Conservation (phyloP, 2,888 invertebrate species). For the Celastrina argiolus region DNA sequence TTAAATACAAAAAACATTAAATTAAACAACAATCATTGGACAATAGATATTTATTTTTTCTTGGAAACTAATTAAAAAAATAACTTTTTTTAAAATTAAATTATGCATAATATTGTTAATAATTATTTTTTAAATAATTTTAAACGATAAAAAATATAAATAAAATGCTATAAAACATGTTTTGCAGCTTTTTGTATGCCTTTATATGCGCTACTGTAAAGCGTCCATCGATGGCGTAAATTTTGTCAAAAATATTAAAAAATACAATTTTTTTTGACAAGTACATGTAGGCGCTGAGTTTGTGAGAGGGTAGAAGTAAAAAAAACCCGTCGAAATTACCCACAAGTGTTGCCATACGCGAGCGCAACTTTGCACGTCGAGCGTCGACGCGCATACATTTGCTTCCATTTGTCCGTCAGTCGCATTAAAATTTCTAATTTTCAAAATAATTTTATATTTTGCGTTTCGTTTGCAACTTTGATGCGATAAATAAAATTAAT, state of each 20-base stretch:
- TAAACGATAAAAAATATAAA: neutral
- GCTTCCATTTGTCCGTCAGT: slow-evolving; percentile 21
- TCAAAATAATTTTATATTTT: neutral
- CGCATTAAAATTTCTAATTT: neutral
- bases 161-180: neutral
- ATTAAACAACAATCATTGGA: neutral
- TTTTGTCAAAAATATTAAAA: slow-evolving; percentile 49
- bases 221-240: slow-evolving; percentile 47
- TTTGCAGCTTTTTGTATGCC: neutral
- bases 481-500: slow-evolving; percentile 3
- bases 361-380: slow-evolving; percentile 52
- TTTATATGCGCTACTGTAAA: slow-evolving; percentile 24
- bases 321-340: slow-evolving; percentile 56
- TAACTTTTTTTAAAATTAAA: neutral
- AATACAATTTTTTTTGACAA: slow-evolving; percentile 61
- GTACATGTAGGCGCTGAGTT: slow-evolving; percentile 69
- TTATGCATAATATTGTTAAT: neutral
- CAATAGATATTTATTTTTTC: neutral
- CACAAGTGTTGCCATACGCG: slow-evolving; percentile 64
- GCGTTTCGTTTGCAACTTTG: neutral
- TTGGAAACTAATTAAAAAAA: neutral
- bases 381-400: slow-evolving; percentile 27
- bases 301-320: slow-evolving; percentile 52
- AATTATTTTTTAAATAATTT: slow-evolving; percentile 2
- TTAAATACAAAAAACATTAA: neutral